Conservation (phyloP, 2,797 vertebrate species). For the Silurus lanzhouensis region DNA sequence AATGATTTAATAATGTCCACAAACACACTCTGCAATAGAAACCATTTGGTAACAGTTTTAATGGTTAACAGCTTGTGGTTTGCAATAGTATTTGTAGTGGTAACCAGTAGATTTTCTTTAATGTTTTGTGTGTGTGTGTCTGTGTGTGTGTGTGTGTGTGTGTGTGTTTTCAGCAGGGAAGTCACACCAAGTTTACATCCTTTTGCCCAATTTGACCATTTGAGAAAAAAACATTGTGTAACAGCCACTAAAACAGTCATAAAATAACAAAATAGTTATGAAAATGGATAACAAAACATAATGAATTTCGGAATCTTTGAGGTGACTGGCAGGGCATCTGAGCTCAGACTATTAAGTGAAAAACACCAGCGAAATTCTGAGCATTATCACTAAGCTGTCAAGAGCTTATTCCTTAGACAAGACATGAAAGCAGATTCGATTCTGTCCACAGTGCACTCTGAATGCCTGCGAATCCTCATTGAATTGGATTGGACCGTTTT, state of each 20-base stretch:
- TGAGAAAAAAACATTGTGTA: not conserved
- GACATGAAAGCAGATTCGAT: constrained; percentile 43
- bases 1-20: no score
- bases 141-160: no score
- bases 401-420: constrained; percentile 25
- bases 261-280: not conserved
- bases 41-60: no score
- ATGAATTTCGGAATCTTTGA: constrained; percentile 27
- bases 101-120: no score
- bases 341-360: not conserved
- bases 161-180: no score
- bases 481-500: constrained; percentile 28
- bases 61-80: no score
- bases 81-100: no score
- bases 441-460: constrained; percentile 22
- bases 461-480: constrained; percentile 27
- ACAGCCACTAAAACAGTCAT: not conserved
- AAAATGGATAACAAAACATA: constrained; percentile 25
- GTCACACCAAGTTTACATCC: constrained; percentile 13
- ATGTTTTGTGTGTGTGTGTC: no score
- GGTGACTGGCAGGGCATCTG: not conserved
- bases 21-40: no score
- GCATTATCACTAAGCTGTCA: constrained; percentile 10
- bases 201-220: not conserved
- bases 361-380: not conserved